Conservation (phyloP, 2,888 invertebrate genomes). For the Smittia aterrima region DNA sequence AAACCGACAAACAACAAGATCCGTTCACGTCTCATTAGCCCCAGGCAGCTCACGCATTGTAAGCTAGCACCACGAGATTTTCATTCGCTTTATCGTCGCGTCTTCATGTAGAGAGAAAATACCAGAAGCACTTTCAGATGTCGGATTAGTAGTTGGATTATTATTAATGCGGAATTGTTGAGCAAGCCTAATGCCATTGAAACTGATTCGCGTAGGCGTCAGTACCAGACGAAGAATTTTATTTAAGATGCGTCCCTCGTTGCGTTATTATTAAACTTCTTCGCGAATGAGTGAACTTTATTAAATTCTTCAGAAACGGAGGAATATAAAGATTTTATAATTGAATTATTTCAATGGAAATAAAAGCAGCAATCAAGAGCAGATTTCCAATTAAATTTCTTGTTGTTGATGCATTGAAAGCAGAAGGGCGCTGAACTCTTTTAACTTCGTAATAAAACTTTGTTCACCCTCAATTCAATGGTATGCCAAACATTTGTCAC, state of each 20-base stretch:
- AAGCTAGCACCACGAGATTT: background rate
- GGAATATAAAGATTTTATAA: background rate
- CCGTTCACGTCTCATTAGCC: conserved; percentile 2
- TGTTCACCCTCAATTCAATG: background rate
- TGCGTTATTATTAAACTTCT: background rate
- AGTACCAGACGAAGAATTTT: background rate
- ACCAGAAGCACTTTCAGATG: background rate
- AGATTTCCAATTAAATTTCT: background rate
- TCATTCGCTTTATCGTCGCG: background rate
- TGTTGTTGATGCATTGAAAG: no score
- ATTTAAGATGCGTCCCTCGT: background rate
- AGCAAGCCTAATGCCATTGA: background rate
- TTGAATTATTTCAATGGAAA: background rate
- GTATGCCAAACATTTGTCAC: background rate
- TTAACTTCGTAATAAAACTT: background rate
- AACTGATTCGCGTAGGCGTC: background rate
- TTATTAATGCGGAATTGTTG: background rate
- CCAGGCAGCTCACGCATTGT: background rate
- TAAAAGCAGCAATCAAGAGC: background rate
- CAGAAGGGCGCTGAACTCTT: conserved; percentile 1
- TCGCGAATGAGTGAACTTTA: background rate
- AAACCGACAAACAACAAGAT: background rate
- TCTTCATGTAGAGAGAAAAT: background rate
- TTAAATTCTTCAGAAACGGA: background rate
- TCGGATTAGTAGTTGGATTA: conserved; percentile 11